phyloP scores from a whole-genome alignment of 2,113 vertebrate genomes.

The Piprites chloris region DNA sequence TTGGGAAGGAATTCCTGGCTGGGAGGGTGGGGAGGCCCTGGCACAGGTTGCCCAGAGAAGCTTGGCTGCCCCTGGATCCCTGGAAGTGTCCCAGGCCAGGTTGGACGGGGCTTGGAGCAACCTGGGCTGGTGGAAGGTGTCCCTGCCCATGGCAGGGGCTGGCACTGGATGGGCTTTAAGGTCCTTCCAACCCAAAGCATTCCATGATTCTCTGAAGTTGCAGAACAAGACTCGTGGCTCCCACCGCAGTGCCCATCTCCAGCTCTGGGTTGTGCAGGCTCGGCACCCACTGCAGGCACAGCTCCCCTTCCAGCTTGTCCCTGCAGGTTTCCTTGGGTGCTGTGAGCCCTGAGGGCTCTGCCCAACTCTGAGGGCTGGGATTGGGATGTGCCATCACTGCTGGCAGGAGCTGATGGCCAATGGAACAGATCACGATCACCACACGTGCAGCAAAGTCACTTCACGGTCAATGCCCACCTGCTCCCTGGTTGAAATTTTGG shows the following conservation, averaged over 20 bases:
- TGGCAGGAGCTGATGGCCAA: rapidly evolving
- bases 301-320: not conserved
- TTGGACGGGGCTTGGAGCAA: no score
- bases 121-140: no score
- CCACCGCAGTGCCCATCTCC: not conserved
- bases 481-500: not conserved
- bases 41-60: no score
- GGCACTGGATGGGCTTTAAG: no score
- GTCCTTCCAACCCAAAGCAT: no score
- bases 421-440: rapidly evolving
- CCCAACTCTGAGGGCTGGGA: rapidly evolving
- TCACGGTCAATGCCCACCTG: rapidly evolving
- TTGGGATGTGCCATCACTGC: not conserved
- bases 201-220: not conserved
- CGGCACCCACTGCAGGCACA: not conserved
- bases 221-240: not conserved
- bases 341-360: not conserved
- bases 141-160: no score
- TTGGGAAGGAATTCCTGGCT: not conserved
- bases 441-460: not conserved
- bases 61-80: no score
- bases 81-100: no score
- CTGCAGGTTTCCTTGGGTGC: not conserved
- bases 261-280: rapidly evolving
- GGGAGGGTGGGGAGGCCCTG: no score